Conservation (phyloP, 2,888 invertebrate genomes). For the Osedax frankpressi region DNA sequence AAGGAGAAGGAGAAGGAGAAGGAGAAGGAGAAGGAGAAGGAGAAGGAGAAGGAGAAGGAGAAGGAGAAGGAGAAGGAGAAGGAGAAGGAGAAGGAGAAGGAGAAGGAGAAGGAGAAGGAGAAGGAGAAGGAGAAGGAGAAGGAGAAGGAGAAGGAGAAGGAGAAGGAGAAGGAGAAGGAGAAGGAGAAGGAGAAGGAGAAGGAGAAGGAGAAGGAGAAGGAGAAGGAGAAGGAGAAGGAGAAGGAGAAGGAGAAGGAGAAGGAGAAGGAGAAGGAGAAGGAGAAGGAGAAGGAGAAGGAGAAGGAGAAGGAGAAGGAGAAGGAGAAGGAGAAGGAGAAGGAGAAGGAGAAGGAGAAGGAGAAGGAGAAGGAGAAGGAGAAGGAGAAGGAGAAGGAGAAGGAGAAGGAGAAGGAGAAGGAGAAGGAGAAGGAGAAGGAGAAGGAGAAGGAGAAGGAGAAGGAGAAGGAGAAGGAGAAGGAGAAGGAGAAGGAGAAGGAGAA, state of each 20-base stretch:
- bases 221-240: slow-evolving; percentile 18
- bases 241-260: slow-evolving; percentile 6
- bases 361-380: slow-evolving; percentile 19
- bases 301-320: slow-evolving; percentile 18
- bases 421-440: slow-evolving; percentile 19
- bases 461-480: slow-evolving; percentile 4
- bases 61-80: slow-evolving; percentile 11
- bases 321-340: slow-evolving; percentile 16
- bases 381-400: slow-evolving; percentile 20
- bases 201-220: slow-evolving; percentile 5
- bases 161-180: slow-evolving; percentile 8
- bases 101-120: slow-evolving; percentile 10
- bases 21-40: slow-evolving; percentile 15
- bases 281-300: slow-evolving; percentile 15
- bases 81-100: slow-evolving; percentile 10
- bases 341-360: slow-evolving; percentile 13
- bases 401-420: slow-evolving; percentile 19
- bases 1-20: slow-evolving; percentile 18
- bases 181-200: slow-evolving; percentile 16
- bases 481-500: slow-evolving; percentile 8
- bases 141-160: slow-evolving; percentile 20
- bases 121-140: slow-evolving; percentile 18
- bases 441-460: slow-evolving; percentile 20
- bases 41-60: slow-evolving; percentile 10
- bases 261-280: slow-evolving; percentile 17